Evolutionary conservation across 2,888 invertebrate species (phyloP).

Genomic region (Villa cingulata): DNA sequence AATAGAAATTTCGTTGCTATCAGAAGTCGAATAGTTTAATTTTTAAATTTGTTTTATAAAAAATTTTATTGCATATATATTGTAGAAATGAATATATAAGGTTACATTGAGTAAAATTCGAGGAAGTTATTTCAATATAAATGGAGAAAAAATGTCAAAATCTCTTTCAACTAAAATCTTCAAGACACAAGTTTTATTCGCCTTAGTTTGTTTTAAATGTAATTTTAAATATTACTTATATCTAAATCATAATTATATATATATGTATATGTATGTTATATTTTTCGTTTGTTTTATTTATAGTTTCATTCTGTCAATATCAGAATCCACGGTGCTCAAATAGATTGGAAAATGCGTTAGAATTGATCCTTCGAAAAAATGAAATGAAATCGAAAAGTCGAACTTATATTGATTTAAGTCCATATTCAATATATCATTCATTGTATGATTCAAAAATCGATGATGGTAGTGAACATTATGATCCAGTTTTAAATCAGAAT

Average conservation of each 20-base stretch:
- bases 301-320: background rate
- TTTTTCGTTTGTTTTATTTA: background rate
- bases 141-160: background rate
- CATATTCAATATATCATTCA: conserved; percentile 30
- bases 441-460: conserved; percentile 27
- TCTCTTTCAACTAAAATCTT: background rate
- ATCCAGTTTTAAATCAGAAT: conserved; percentile 14
- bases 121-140: background rate
- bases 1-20: background rate
- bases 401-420: conserved; percentile 23
- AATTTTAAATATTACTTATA: background rate
- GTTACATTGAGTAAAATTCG: too few species aligned
- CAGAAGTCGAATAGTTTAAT: background rate
- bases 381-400: conserved; percentile 25
- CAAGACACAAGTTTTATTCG: background rate
- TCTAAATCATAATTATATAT: too few species aligned
- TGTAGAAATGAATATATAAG: too few species aligned
- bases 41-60: background rate
- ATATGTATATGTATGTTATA: too few species aligned
- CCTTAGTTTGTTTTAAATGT: background rate
- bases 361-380: conserved; percentile 41
- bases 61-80: background rate
- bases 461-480: background rate
- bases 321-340: conserved; percentile 41
- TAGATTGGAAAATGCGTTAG: conserved; percentile 51